These are phyloP conservation scores for Heliornis fulica DNA, from an alignment of 2,113 vertebrate genomes.

Conservation along the genomic window DNA sequence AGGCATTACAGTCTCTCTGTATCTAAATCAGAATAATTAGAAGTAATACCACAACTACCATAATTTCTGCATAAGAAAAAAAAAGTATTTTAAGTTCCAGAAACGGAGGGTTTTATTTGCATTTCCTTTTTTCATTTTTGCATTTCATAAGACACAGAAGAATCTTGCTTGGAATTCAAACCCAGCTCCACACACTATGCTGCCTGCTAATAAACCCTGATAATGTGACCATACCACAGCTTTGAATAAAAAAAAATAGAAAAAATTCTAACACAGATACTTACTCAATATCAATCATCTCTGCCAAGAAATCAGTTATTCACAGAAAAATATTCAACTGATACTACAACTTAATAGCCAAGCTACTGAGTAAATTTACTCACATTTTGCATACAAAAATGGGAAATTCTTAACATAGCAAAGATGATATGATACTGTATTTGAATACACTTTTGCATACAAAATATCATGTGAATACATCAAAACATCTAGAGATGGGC, in stretches of 20 bases:
- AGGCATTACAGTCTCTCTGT: neutral
- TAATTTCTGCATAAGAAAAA: neutral
- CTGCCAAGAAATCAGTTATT: neutral
- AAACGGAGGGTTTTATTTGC: neutral
- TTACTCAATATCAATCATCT: neutral
- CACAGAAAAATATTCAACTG: neutral
- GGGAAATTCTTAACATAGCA: no score
- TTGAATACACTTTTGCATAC: neutral
- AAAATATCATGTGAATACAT: neutral
- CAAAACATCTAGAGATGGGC: neutral
- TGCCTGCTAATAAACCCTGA: neutral
- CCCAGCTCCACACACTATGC: neutral
- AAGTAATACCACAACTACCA: neutral
- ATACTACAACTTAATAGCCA: neutral
- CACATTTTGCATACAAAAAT: no score
- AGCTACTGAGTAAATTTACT: neutral
- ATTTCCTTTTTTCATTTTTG: no score
- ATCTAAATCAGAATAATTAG: neutral
- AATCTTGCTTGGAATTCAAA: neutral
- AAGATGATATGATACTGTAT: neutral
- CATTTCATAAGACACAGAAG: neutral
- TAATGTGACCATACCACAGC: neutral
- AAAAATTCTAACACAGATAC: neutral
- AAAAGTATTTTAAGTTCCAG: neutral
- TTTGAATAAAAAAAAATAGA: neutral